Evolutionary conservation across 2,113 vertebrate genomes (phyloP).

Genomic region (mouse (Mus musculus)): DNA sequence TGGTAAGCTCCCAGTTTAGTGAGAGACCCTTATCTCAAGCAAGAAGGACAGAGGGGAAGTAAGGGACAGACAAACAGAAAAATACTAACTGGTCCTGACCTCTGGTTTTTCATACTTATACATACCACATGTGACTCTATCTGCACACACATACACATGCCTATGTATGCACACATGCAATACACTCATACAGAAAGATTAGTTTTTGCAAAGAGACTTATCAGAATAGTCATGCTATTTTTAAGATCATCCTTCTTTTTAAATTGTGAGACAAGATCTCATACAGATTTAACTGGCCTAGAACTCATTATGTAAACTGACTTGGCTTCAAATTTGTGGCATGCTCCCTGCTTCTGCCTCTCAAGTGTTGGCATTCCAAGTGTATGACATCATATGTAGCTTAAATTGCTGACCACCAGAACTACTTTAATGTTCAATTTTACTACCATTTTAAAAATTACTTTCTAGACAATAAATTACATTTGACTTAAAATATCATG

Average conservation of each 20-base stretch:
- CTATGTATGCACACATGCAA: not conserved
- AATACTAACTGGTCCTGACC: not conserved
- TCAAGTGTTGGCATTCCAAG: not conserved
- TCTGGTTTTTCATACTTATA: not conserved
- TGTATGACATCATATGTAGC: not conserved
- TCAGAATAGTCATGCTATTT: conserved; percentile 13
- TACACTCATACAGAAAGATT: not conserved
- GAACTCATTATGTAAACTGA: not conserved
- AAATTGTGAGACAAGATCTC: not conserved
- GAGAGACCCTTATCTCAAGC: not conserved
- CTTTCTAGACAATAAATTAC: not conserved
- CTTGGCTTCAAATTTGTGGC: not conserved
- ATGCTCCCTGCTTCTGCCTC: not conserved
- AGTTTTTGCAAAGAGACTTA: not conserved
- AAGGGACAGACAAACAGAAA: not conserved
- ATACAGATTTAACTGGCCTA: not conserved
- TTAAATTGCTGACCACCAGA: not conserved
- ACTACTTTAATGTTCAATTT: conserved; percentile 13
- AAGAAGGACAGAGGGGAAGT: not conserved
- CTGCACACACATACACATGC: not conserved
- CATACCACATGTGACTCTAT: not conserved
- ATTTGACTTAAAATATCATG: not conserved
- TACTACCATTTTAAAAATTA: conserved; percentile 31
- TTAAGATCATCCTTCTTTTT: not conserved
- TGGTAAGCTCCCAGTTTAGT: not conserved